Percentiles rank a stretch among this genome's conserved stretches.
Evolutionary conservation across 2,888 invertebrate species (phyloP).

Genomic region (Timandra comae): DNA sequence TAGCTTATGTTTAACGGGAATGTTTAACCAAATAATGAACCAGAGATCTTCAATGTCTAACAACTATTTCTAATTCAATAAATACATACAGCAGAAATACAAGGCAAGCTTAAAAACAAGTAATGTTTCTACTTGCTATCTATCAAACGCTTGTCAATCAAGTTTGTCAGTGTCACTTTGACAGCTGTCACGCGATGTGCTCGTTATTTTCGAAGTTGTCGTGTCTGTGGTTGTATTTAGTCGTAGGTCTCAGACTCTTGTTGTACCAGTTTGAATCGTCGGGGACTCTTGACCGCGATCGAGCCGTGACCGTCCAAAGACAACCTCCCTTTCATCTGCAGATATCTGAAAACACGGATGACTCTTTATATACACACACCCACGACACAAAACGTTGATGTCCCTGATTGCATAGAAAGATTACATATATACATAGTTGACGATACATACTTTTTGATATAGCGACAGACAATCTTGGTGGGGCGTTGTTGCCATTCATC

Average conservation of each 20-base stretch:
- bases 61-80: slow-evolving; percentile 9
- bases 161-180: too few species aligned
- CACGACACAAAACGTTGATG: too few species aligned
- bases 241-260: slow-evolving; percentile 94
- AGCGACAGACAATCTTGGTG: slow-evolving; percentile 87
- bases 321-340: slow-evolving; percentile 86
- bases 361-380: neutral
- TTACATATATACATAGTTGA: too few species aligned
- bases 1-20: slow-evolving; percentile 8
- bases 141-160: too few species aligned
- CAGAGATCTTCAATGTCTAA: slow-evolving; percentile 3
- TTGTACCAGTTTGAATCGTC: slow-evolving; percentile 91
- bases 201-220: neutral
- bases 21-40: slow-evolving; percentile 4
- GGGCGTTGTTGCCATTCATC: slow-evolving; percentile 95
- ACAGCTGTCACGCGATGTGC: too few species aligned
- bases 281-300: slow-evolving; percentile 88
- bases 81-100: slow-evolving; percentile 17
- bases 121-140: too few species aligned
- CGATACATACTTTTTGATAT: slow-evolving; percentile 84
- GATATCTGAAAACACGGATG: slow-evolving; percentile 55
- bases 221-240: slow-evolving; percentile 59
- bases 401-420: too few species aligned
- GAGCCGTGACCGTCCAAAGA: slow-evolving; percentile 86
- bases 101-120: slow-evolving; percentile 14